phyloP scores from a whole-genome alignment of 2,113 vertebrate genomes.

The Nipponia nippon region DNA sequence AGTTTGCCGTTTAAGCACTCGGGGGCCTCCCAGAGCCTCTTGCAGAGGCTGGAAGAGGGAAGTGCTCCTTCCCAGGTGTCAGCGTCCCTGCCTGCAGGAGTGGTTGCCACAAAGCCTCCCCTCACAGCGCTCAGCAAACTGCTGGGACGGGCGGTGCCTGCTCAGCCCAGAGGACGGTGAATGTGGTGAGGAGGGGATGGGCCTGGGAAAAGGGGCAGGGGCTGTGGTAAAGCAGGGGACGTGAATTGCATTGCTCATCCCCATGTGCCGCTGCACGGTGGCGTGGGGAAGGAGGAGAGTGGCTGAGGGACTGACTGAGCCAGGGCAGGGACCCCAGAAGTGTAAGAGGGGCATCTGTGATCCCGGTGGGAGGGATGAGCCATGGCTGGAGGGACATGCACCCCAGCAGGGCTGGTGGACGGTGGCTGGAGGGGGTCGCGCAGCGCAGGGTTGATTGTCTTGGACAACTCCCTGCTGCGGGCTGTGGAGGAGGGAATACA shows the following conservation, averaged over 20 bases:
- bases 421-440: neutral
- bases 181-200: neutral
- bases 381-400: neutral
- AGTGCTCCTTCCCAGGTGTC: neutral
- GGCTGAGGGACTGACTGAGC: neutral
- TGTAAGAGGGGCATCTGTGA: neutral
- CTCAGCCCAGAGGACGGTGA: neutral
- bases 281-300: neutral
- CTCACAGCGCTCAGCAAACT: neutral
- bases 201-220: neutral
- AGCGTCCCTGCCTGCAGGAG: neutral
- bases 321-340: neutral
- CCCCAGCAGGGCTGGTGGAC: neutral
- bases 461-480: neutral
- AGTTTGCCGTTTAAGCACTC: neutral
- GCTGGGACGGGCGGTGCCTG: neutral
- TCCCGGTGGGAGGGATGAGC: neutral
- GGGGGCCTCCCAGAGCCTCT: neutral
- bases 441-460: neutral
- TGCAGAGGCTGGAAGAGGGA: neutral
- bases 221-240: neutral
- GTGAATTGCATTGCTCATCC: neutral
- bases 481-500: neutral
- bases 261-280: fast-evolving
- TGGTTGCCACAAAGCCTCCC: neutral